Evolutionary conservation across 1,140 invertebrate species (phyloP).

Genomic region (Thaumatotibia leucotreta): DNA sequence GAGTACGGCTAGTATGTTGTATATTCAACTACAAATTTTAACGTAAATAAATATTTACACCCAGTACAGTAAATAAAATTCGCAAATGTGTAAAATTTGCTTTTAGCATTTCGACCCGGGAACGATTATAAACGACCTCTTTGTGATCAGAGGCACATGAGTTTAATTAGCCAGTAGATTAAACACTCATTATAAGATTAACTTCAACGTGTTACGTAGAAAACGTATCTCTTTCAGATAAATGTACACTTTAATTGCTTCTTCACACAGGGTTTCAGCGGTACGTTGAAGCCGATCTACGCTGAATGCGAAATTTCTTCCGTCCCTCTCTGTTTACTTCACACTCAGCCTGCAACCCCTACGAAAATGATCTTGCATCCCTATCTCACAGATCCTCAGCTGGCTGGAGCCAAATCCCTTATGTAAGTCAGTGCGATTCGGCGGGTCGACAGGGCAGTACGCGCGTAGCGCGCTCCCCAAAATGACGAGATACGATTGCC

Average conservation of each 20-base stretch:
- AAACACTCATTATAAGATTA: slow-evolving; percentile 38
- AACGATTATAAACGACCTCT: background rate
- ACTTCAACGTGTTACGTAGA: slow-evolving; percentile 23
- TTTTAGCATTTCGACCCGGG: background rate
- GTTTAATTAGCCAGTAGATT: slow-evolving; percentile 21
- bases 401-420: slow-evolving; percentile 62
- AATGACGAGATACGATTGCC: slow-evolving; percentile 37
- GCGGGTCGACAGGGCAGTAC: slow-evolving; percentile 26
- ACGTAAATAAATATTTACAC: background rate
- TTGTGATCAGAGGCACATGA: background rate
- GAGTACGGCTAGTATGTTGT: no score
- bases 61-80: background rate
- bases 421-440: slow-evolving; percentile 66
- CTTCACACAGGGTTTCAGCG: slow-evolving; percentile 60
- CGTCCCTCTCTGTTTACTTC: slow-evolving; percentile 45
- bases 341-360: slow-evolving; percentile 38
- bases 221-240: slow-evolving; percentile 45
- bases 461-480: slow-evolving; percentile 33
- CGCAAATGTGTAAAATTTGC: background rate
- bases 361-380: slow-evolving; percentile 43
- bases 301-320: slow-evolving; percentile 51
- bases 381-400: slow-evolving; percentile 42
- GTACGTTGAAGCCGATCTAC: slow-evolving; percentile 41
- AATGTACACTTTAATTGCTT: slow-evolving; percentile 68
- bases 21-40: background rate